Conservation (phyloP, 1,140 invertebrate species). For the Thaumetopoea pityocampa region DNA sequence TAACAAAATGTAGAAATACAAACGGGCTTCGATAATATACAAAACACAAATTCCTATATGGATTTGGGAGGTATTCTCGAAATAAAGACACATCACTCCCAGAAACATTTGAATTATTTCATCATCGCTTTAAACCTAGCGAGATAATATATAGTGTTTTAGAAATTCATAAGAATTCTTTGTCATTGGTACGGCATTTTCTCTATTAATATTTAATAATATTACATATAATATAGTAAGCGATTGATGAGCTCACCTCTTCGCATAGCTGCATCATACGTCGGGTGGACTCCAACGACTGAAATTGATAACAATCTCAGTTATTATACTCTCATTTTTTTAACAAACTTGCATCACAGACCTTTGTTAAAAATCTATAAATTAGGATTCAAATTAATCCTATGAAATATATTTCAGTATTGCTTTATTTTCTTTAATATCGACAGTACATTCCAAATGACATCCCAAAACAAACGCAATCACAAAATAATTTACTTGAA, state of each 20-base stretch:
- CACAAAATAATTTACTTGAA: no score
- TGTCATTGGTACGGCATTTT: background rate
- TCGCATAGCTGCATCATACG: constrained; percentile 97
- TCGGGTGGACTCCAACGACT: constrained; percentile 97
- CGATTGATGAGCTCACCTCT: constrained; percentile 86
- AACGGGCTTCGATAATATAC: background rate
- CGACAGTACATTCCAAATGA: no score
- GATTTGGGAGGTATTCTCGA: constrained; percentile 54
- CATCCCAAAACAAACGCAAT: no score
- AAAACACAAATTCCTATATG: constrained; percentile 12
- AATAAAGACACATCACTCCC: constrained; percentile 20
- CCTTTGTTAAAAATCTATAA: no score
- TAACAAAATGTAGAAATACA: background rate
- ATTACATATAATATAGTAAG: constrained; percentile 10
- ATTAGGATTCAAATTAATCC: no score
- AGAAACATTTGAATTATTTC: background rate
- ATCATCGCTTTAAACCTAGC: background rate
- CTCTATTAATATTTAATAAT: constrained; percentile 2
- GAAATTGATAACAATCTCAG: constrained; percentile 70
- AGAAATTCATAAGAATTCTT: background rate
- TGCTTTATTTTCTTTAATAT: no score
- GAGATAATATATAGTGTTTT: background rate
- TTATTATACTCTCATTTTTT: constrained; percentile 9
- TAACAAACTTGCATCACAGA: no score
- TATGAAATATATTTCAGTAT: no score